Conservation (phyloP, 2,888 invertebrate species). For the Pachliopta kotzebuea region DNA sequence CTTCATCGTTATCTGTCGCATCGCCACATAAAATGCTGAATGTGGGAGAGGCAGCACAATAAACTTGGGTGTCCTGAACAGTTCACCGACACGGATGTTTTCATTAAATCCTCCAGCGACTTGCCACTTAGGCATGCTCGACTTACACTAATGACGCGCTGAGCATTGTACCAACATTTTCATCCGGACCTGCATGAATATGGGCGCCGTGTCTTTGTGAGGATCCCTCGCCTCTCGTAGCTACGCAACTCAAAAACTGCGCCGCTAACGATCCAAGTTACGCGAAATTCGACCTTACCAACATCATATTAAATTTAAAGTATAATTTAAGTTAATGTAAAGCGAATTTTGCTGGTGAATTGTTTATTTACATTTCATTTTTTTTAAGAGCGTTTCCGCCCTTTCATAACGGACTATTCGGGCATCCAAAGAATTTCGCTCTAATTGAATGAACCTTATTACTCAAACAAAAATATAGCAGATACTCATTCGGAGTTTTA, state of each 20-base stretch:
- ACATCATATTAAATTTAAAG: conserved; percentile 5
- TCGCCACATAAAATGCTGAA: too few relatives aligned
- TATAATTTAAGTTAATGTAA: conserved; percentile 19
- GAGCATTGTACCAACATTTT: conserved; percentile 62
- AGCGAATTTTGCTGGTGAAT: conserved; percentile 29
- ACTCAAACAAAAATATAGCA: conserved; percentile 33
- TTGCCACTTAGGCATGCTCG: conserved; percentile 53
- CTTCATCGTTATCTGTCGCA: too few relatives aligned
- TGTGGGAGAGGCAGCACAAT: not conserved
- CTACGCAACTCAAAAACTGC: conserved; percentile 23
- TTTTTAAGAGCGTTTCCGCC: conserved; percentile 46
- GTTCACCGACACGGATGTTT: conserved; percentile 4
- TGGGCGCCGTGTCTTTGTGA: conserved; percentile 48
- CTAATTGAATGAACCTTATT: conserved; percentile 54
- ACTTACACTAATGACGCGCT: conserved; percentile 52
- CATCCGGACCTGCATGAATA: conserved; percentile 56
- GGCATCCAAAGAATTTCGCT: conserved; percentile 48
- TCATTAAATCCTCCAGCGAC: conserved; percentile 38
- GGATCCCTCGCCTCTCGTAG: conserved; percentile 40
- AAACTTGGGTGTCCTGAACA: not conserved
- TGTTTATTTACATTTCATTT: conserved; percentile 51
- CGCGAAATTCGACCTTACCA: conserved; percentile 30
- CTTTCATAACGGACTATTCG: conserved; percentile 48
- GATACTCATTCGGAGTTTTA: conserved; percentile 31
- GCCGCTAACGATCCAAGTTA: conserved; percentile 27